phyloP scores from a whole-genome alignment of 1,140 invertebrate species.

The Drosophila nigromelanica region DNA sequence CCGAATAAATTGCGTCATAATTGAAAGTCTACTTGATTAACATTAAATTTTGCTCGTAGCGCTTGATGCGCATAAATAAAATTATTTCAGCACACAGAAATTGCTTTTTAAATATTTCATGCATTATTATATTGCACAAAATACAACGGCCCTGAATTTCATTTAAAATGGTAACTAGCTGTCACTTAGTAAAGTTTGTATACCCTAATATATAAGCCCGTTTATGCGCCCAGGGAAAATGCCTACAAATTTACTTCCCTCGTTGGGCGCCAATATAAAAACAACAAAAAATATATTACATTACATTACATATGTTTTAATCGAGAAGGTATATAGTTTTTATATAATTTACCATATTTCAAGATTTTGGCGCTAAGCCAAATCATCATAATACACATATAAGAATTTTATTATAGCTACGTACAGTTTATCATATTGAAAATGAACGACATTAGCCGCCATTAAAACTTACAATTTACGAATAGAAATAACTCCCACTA shows the following conservation, averaged over 20 bases:
- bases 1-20: constrained; percentile 2
- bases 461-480: too few relatives aligned
- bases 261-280: not conserved
- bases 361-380: too few relatives aligned
- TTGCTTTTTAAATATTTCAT: constrained; percentile 16
- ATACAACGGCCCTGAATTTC: constrained; percentile 12
- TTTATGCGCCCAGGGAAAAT: not conserved
- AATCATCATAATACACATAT: too few relatives aligned
- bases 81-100: not conserved
- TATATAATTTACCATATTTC: too few relatives aligned
- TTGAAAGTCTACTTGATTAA: not conserved
- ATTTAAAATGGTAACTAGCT: constrained; percentile 6
- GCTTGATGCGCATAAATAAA: not conserved
- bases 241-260: too few relatives aligned
- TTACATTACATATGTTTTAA: not conserved
- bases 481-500: too few relatives aligned
- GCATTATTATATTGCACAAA: constrained; percentile 1
- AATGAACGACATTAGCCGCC: too few relatives aligned
- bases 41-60: not conserved
- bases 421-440: too few relatives aligned
- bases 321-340: too few relatives aligned
- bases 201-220: not conserved
- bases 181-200: not conserved
- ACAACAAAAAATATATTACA: not conserved
- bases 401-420: too few relatives aligned